Evolutionary conservation across 2,888 invertebrate genomes (phyloP).

Genomic region (Drosophila antonietae): DNA sequence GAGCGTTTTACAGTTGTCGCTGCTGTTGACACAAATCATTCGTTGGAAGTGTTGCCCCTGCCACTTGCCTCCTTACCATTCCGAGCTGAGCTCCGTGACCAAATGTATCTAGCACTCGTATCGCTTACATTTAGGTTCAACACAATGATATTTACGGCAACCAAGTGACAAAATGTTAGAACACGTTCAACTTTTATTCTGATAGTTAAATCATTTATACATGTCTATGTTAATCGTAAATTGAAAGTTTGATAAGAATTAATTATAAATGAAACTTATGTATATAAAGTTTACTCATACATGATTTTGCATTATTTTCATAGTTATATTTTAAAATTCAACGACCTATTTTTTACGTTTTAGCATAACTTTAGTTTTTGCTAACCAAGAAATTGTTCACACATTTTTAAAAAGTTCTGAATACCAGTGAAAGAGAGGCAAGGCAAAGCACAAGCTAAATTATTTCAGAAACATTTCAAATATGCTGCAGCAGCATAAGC

Average conservation of each 20-base stretch:
- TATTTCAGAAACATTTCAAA: slow-evolving; percentile 30
- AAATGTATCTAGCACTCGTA: slow-evolving; percentile 59
- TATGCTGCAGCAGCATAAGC: slow-evolving; percentile 17
- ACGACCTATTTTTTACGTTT: not conserved
- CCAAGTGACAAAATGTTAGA: slow-evolving; percentile 54
- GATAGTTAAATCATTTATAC: slow-evolving; percentile 13
- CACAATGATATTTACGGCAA: slow-evolving; percentile 37
- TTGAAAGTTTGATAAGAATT: not conserved
- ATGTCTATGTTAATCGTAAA: slow-evolving; percentile 3
- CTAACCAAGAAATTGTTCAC: not conserved
- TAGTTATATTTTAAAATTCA: not conserved
- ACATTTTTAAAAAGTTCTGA: slow-evolving; percentile 11
- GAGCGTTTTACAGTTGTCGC: slow-evolving; percentile 54
- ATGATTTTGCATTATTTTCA: not conserved
- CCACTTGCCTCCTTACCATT: slow-evolving; percentile 25
- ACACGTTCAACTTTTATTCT: slow-evolving; percentile 14
- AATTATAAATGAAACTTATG: not conserved
- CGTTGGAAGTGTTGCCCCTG: slow-evolving; percentile 57
- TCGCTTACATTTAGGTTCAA: slow-evolving; percentile 58
- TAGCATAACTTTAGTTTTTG: not conserved
- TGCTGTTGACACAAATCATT: slow-evolving; percentile 80
- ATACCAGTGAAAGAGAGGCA: slow-evolving; percentile 8
- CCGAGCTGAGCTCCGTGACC: slow-evolving; percentile 58
- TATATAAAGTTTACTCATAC: not conserved
- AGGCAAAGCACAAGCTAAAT: slow-evolving; percentile 13